These are phyloP conservation scores for Syrphus vitripennis DNA, from an alignment of 2,888 invertebrate genomes.

Conservation along the genomic window DNA sequence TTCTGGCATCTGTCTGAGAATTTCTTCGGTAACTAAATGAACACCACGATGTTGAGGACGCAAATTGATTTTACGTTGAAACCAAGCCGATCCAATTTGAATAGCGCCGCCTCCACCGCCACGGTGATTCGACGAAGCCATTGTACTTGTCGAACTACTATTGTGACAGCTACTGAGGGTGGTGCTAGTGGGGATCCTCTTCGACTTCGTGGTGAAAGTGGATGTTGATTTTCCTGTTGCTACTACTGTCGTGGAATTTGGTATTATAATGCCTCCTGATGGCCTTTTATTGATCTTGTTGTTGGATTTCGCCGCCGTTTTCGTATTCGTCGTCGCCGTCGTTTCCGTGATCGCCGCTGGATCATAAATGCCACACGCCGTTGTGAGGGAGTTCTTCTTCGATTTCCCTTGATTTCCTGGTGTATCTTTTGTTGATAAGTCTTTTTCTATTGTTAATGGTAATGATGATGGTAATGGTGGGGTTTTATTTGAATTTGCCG, in stretches of 20 bases:
- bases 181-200: slow-evolving; percentile 78
- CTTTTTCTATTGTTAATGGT: slow-evolving; percentile 49
- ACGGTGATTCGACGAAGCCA: slow-evolving; percentile 81
- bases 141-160: slow-evolving; percentile 81
- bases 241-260: slow-evolving; percentile 71
- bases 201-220: slow-evolving; percentile 64
- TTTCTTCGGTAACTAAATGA: slow-evolving; percentile 98
- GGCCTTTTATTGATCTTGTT: slow-evolving; percentile 62
- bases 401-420: slow-evolving; percentile 57
- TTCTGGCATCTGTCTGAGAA: slow-evolving; percentile 96
- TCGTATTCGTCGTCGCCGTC: slow-evolving; percentile 69
- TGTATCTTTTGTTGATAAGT: slow-evolving; percentile 49
- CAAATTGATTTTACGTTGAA: slow-evolving; percentile 97
- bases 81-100: slow-evolving; percentile 98
- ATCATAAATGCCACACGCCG: slow-evolving; percentile 74
- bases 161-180: slow-evolving; percentile 80
- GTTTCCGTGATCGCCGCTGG: slow-evolving; percentile 71
- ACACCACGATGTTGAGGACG: slow-evolving; percentile 98
- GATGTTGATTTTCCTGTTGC: slow-evolving; percentile 68
- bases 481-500: slow-evolving; percentile 68
- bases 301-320: slow-evolving; percentile 65
- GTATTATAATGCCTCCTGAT: slow-evolving; percentile 72
- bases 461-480: slow-evolving; percentile 60
- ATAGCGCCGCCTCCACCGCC: slow-evolving; percentile 84
- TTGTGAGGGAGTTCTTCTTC: slow-evolving; percentile 72